These are phyloP conservation scores for Chymomyza procnemis DNA, from an alignment of 2,888 invertebrate genomes.

Conservation along the genomic window DNA sequence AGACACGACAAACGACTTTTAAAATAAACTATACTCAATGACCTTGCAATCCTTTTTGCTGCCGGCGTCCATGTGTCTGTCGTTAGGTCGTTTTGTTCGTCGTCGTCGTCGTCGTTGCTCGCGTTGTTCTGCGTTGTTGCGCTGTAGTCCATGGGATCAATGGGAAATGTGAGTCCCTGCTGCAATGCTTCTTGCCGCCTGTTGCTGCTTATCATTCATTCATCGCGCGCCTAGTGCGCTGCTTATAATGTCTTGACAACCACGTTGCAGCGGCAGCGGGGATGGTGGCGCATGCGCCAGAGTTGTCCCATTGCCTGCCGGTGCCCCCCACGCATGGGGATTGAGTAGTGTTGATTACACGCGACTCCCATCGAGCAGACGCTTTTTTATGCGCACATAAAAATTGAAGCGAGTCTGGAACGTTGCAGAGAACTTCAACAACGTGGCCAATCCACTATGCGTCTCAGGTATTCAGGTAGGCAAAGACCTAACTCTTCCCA, in stretches of 20 bases:
- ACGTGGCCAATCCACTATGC: background rate
- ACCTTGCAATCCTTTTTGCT: background rate
- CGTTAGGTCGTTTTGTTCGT: background rate
- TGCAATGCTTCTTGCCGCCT: background rate
- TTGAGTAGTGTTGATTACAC: background rate
- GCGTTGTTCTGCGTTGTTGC: background rate
- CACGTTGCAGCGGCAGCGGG: background rate
- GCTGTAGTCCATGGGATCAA: background rate
- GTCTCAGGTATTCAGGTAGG: background rate
- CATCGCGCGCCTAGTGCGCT: background rate
- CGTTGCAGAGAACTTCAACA: background rate
- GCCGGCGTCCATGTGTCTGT: background rate
- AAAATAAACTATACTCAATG: conserved; percentile 5
- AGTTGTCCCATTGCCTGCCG: background rate
- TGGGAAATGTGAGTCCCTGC: background rate
- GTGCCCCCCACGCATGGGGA: background rate
- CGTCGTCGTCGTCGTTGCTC: background rate
- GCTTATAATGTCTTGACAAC: background rate
- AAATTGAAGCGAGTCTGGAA: background rate
- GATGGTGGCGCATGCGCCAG: background rate
- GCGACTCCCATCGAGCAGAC: background rate
- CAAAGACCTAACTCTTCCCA: background rate
- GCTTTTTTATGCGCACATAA: background rate
- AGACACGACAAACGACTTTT: background rate
- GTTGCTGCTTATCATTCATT: background rate